Evolutionary conservation across 2,797 vertebrate genomes (phyloP).

Genomic region (Lepus oiostolus): DNA sequence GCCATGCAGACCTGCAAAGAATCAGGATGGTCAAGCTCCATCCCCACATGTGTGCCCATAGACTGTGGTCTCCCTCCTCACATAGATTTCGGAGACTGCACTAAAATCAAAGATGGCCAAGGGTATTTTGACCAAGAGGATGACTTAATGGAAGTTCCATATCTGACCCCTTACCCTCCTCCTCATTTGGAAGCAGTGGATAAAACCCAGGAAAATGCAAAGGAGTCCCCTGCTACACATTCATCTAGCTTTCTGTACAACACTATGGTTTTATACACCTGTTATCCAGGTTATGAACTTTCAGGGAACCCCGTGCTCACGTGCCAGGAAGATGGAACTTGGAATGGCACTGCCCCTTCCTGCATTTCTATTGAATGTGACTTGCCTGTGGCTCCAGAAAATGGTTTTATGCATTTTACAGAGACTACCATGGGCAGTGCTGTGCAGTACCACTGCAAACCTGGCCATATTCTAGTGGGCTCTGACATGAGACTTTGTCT

Average conservation of each 20-base stretch:
- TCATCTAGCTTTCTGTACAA: conserved; percentile 93
- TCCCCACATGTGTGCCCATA: conserved; percentile 92
- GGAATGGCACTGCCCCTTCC: conserved; percentile 96
- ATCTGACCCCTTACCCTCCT: conserved; percentile 76
- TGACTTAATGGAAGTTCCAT: conserved; percentile 71
- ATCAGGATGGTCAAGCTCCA: conserved; percentile 94
- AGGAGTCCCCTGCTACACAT: conserved; percentile 82
- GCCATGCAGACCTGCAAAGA: conserved; percentile 97
- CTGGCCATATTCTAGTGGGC: conserved; percentile 93
- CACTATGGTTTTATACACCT: conserved; percentile 92
- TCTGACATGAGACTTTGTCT: conserved; percentile 92
- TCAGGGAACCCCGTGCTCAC: conserved; percentile 89
- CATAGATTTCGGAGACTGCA: conserved; percentile 97
- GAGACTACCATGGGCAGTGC: conserved; percentile 91
- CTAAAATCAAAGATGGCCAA: conserved; percentile 86
- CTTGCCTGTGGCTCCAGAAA: conserved; percentile 90
- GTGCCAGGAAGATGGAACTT: conserved; percentile 95
- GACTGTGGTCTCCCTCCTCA: conserved; percentile 98
- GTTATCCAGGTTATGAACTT: conserved; percentile 94
- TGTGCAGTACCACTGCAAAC: conserved; percentile 92
- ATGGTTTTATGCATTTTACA: conserved; percentile 92
- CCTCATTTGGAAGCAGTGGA: not conserved
- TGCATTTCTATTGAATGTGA: conserved; percentile 94
- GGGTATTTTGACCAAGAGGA: conserved; percentile 80
- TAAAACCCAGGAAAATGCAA: conserved; percentile 71